phyloP scores from a whole-genome alignment of 2,797 vertebrate species.

The Amblyraja radiata region DNA sequence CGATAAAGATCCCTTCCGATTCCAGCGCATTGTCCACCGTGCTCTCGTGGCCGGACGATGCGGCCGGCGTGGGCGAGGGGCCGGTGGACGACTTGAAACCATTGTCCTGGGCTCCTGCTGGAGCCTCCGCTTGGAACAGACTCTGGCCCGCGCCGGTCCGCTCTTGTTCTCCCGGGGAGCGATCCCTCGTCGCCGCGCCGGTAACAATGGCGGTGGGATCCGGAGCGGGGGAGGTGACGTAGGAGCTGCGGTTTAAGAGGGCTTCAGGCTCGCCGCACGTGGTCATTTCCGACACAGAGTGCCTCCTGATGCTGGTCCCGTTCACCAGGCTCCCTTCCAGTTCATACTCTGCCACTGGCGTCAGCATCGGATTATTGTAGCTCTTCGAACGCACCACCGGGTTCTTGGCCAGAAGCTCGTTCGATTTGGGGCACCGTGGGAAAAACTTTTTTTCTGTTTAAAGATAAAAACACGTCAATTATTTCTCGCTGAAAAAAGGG shows the following conservation, averaged over 20 bases:
- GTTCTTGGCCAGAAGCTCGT: constrained; percentile 68
- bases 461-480: constrained; percentile 18
- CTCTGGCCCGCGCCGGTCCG: constrained; percentile 42
- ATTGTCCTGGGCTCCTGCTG: constrained; percentile 24
- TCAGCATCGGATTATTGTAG: constrained; percentile 88
- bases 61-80: constrained; percentile 63
- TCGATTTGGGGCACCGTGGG: constrained; percentile 59
- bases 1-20: constrained; percentile 92
- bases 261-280: constrained; percentile 77
- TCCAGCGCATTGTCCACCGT: constrained; percentile 84
- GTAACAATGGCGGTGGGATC: constrained; percentile 53
- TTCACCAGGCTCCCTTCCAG: constrained; percentile 59
- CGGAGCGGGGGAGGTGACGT: constrained; percentile 47
- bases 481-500: background rate
- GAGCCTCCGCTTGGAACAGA: constrained; percentile 43
- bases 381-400: constrained; percentile 86
- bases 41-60: constrained; percentile 85
- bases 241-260: constrained; percentile 53
- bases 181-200: constrained; percentile 44
- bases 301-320: constrained; percentile 63
- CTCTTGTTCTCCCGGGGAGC: constrained; percentile 49
- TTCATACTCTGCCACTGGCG: constrained; percentile 80
- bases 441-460: constrained; percentile 74
- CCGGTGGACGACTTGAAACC: constrained; percentile 52
- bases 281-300: constrained; percentile 86